Percentiles rank a stretch among this genome's conserved stretches.
These are phyloP conservation scores for Drosophila chauvacae DNA, from an alignment of 1,140 invertebrate species.

Conservation along the genomic window DNA sequence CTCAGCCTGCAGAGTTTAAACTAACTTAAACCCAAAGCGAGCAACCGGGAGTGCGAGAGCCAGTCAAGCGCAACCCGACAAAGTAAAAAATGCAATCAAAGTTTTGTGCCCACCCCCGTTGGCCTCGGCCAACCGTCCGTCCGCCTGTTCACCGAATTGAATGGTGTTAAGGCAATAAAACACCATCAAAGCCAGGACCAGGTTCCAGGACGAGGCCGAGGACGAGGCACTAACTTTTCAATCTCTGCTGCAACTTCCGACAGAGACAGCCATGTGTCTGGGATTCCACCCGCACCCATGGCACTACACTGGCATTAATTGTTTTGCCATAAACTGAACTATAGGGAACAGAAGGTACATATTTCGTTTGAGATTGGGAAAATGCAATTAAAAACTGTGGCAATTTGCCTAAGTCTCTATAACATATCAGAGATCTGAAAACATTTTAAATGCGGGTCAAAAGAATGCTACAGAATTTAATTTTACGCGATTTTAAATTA, in stretches of 20 bases:
- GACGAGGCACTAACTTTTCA: conserved; percentile 69
- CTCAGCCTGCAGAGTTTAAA: conserved; percentile 60
- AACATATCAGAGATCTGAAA: background rate
- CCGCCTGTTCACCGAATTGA: conserved; percentile 23
- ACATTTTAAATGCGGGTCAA: background rate
- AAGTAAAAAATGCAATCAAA: conserved; percentile 77
- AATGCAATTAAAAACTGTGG: background rate
- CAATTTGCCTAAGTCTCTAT: background rate
- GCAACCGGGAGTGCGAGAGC: conserved; percentile 5
- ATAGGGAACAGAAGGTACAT: background rate
- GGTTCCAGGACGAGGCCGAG: conserved; percentile 10
- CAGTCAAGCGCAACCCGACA: conserved; percentile 19
- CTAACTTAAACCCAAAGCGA: conserved; percentile 65
- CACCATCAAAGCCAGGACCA: conserved; percentile 58
- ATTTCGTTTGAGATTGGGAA: background rate
- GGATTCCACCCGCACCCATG: background rate
- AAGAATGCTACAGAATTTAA: background rate
- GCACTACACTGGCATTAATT: background rate
- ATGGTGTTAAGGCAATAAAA: conserved; percentile 79
- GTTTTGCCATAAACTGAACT: background rate
- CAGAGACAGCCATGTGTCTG: conserved; percentile 43
- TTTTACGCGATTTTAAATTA: too few species aligned
- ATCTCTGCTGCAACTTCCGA: conserved; percentile 71
- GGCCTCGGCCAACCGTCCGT: background rate
- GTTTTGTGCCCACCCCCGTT: conserved; percentile 48